phyloP scores from a whole-genome alignment of 1,140 invertebrate genomes.

The Solen grandis region DNA sequence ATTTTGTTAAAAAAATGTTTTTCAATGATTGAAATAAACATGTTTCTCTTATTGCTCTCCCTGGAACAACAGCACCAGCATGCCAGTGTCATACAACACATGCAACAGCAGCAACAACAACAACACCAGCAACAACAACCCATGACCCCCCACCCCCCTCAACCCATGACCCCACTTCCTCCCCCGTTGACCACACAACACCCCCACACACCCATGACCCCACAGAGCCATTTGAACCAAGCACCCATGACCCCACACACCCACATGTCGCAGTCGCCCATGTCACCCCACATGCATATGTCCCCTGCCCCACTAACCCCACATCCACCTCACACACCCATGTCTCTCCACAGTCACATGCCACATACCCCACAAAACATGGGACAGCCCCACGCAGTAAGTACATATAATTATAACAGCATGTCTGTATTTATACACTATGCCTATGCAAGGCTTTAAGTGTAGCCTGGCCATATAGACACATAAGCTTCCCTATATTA shows the following conservation, averaged over 20 bases:
- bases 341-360: too few relatives aligned
- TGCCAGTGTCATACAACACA: slow-evolving; percentile 38
- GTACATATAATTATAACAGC: too few relatives aligned
- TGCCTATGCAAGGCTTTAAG: too few relatives aligned
- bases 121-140: slow-evolving; percentile 11
- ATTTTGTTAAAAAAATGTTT: background rate
- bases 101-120: slow-evolving; percentile 18
- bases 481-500: too few relatives aligned
- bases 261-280: slow-evolving; percentile 19
- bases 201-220: slow-evolving; percentile 47
- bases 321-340: slow-evolving; percentile 21
- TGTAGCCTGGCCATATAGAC: too few relatives aligned
- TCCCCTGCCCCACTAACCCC: slow-evolving; percentile 31
- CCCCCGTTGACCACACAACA: slow-evolving; percentile 44
- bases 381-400: slow-evolving; percentile 30
- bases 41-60: slow-evolving; percentile 18
- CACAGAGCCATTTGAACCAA: slow-evolving; percentile 39
- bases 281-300: slow-evolving; percentile 31
- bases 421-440: too few relatives aligned
- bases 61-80: slow-evolving; percentile 34
- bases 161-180: slow-evolving; percentile 38
- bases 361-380: slow-evolving; percentile 36
- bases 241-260: slow-evolving; percentile 5
- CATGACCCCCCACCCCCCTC: slow-evolving; percentile 26
- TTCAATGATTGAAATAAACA: background rate